These are phyloP conservation scores for Linepithema humile DNA, from an alignment of 1,140 invertebrate genomes.

Conservation along the genomic window DNA sequence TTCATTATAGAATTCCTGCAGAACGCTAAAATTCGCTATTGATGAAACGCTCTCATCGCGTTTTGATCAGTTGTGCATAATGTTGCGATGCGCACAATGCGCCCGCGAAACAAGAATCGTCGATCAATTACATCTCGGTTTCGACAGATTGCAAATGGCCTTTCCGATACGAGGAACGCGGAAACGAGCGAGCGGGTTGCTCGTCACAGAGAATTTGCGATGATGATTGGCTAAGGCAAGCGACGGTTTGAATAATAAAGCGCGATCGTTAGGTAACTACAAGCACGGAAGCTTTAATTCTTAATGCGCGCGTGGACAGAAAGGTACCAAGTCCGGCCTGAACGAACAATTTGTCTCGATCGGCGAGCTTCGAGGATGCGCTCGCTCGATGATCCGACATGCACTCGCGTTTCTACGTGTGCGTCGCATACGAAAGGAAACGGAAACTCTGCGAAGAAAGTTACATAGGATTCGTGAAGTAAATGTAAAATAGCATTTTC, in stretches of 20 bases:
- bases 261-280: constrained; percentile 73
- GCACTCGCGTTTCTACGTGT: constrained; percentile 2
- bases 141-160: constrained; percentile 56
- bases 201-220: constrained; percentile 76
- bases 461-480: neutral
- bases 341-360: constrained; percentile 60
- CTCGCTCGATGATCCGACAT: constrained; percentile 36
- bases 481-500: neutral
- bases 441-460: neutral
- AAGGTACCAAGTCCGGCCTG: neutral
- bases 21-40: neutral
- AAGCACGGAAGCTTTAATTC: constrained; percentile 78
- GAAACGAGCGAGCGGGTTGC: constrained; percentile 48
- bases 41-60: constrained; percentile 21
- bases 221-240: constrained; percentile 66
- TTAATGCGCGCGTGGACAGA: constrained; percentile 66
- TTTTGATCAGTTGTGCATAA: constrained; percentile 8
- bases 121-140: constrained; percentile 54
- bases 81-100: constrained; percentile 13
- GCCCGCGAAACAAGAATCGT: neutral
- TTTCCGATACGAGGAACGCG: constrained; percentile 51
- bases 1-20: neutral
- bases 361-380: constrained; percentile 32
- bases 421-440: constrained; percentile 5
- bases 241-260: constrained; percentile 78